A percentile compares a stretch with the other conserved stretches of the same genome.
Evolutionary conservation across 1,140 invertebrate species (phyloP).

Genomic region (Drosophila pachea): DNA sequence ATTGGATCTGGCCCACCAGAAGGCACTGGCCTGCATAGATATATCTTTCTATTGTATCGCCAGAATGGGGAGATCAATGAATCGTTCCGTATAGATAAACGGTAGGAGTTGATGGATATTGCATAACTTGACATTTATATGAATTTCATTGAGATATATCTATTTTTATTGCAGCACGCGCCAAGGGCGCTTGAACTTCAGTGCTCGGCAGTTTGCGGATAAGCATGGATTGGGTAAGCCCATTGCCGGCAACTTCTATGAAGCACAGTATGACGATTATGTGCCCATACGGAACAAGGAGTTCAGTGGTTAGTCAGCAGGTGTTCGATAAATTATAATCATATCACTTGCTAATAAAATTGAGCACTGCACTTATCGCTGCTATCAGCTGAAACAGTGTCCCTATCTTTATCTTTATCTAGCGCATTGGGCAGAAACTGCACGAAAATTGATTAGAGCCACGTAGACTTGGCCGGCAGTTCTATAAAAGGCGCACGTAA

Average conservation of each 20-base stretch:
- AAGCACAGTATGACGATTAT: constrained; percentile 94
- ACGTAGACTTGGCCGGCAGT: constrained; percentile 16
- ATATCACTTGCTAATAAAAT: constrained; percentile 39
- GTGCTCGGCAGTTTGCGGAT: constrained; percentile 87
- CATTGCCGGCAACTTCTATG: constrained; percentile 92
- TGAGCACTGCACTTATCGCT: constrained; percentile 42
- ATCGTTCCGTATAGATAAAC: constrained; percentile 47
- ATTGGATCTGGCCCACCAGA: constrained; percentile 91
- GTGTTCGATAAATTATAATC: not conserved
- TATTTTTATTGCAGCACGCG: constrained; percentile 79
- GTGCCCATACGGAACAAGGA: constrained; percentile 82
- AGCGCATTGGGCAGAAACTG: constrained; percentile 50
- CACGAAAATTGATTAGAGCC: constrained; percentile 55
- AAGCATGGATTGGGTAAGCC: constrained; percentile 91
- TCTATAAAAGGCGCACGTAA: constrained; percentile 52
- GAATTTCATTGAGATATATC: constrained; percentile 11
- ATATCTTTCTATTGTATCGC: constrained; percentile 92
- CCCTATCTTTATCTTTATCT: constrained; percentile 54
- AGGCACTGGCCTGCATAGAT: constrained; percentile 91
- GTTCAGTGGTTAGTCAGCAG: constrained; percentile 32
- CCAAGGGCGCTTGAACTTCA: constrained; percentile 87
- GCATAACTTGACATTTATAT: not conserved
- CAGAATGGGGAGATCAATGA: constrained; percentile 80
- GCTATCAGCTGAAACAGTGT: constrained; percentile 21
- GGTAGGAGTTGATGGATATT: constrained; percentile 18